A percentile compares a stretch with the other conserved stretches of the same genome.
phyloP scores from a whole-genome alignment of 2,113 vertebrate species.

The Elephas maximus region DNA sequence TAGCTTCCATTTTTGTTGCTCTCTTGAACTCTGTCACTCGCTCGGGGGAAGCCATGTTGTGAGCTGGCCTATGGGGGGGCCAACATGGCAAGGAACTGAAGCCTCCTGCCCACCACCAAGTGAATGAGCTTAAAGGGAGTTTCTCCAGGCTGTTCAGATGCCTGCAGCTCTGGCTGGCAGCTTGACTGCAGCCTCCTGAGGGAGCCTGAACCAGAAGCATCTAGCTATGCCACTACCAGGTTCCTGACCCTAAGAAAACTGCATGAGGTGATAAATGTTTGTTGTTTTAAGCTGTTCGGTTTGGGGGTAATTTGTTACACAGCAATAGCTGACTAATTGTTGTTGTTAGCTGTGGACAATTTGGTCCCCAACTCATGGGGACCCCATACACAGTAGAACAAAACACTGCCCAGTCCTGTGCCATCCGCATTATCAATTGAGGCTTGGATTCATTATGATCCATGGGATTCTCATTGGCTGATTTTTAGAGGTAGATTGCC shows the following conservation, averaged over 20 bases:
- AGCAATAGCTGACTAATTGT: not conserved
- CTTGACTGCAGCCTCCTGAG: not conserved
- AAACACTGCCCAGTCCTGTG: too few species aligned
- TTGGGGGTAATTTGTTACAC: not conserved
- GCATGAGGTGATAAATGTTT: not conserved
- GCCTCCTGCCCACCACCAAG: not conserved
- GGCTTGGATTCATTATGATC: too few species aligned
- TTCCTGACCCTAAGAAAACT: not conserved
- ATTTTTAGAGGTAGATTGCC: not conserved
- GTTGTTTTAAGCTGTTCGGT: not conserved
- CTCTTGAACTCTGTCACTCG: not conserved
- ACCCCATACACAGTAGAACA: not conserved
- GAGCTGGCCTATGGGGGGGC: not conserved
- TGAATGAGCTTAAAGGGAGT: not conserved
- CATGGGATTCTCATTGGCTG: too few species aligned
- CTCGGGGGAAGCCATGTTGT: not conserved
- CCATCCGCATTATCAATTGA: too few species aligned
- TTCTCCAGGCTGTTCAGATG: not conserved
- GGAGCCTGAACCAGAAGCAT: not conserved
- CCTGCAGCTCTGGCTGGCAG: not conserved
- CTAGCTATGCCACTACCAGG: not conserved
- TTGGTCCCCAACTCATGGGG: not conserved
- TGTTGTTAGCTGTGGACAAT: not conserved
- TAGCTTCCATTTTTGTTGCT: not conserved
- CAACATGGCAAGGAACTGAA: not conserved